Conservation (phyloP, 2,797 vertebrate species). For the Chelidonichthys spinosus region DNA sequence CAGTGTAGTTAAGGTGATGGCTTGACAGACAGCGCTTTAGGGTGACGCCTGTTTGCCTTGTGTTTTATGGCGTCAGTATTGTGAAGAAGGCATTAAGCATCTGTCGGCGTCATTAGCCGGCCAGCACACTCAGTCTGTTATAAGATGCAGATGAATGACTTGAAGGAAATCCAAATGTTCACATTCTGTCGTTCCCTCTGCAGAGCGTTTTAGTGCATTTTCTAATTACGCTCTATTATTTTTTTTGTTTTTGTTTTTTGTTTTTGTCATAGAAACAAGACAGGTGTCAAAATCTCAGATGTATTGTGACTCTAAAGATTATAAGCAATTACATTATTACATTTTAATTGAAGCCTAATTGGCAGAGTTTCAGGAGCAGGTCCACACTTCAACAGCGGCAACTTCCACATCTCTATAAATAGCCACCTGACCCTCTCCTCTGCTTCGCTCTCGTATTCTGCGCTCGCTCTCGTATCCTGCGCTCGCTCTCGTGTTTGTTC, state of each 20-base stretch:
- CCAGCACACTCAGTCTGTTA: slow-evolving; percentile 66
- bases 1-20: slow-evolving; percentile 78
- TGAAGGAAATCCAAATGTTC: slow-evolving; percentile 77
- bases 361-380: too few relatives aligned
- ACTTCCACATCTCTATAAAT: too few relatives aligned
- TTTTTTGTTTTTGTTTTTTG: slow-evolving; percentile 35
- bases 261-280: slow-evolving; percentile 14
- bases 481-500: too few relatives aligned
- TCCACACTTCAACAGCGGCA: too few relatives aligned
- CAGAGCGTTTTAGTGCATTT: slow-evolving; percentile 59
- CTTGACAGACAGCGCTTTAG: slow-evolving; percentile 78
- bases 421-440: too few relatives aligned
- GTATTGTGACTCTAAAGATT: slow-evolving; percentile 12
- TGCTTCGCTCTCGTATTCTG: too few relatives aligned
- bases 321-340: slow-evolving; percentile 3
- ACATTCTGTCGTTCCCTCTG: slow-evolving; percentile 57
- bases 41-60: slow-evolving; percentile 77
- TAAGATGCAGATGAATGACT: slow-evolving; percentile 77
- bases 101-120: slow-evolving; percentile 77
- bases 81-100: slow-evolving; percentile 80
- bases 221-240: slow-evolving; percentile 53
- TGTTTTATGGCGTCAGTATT: slow-evolving; percentile 80
- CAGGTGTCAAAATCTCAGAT: slow-evolving; percentile 26
- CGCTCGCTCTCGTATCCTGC: too few relatives aligned
- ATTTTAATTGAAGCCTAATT: not conserved